phyloP scores from a whole-genome alignment of 2,113 vertebrate species.

The Engystomops pustulosus region DNA sequence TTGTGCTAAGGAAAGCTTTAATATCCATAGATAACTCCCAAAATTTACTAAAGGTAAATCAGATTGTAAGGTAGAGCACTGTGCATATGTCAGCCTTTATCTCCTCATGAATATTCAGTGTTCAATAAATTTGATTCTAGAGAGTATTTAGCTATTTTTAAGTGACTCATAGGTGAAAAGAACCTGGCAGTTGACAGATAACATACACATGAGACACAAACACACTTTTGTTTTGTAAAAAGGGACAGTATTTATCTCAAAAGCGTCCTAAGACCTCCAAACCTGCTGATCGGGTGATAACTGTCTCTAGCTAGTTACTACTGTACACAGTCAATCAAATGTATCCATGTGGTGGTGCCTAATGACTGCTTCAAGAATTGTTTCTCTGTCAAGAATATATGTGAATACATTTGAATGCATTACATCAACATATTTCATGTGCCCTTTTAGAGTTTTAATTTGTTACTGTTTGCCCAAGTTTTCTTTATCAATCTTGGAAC shows the following conservation, averaged over 20 bases:
- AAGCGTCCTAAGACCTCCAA: neutral
- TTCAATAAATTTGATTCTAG: neutral
- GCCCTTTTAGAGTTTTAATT: too few species aligned
- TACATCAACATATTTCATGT: neutral
- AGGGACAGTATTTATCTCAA: neutral
- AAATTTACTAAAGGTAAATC: too few species aligned
- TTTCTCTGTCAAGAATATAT: neutral
- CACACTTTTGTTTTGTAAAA: neutral
- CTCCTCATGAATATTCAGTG: neutral
- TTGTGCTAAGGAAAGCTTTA: neutral
- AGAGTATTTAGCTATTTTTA: too few species aligned
- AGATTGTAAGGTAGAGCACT: neutral
- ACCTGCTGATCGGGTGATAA: neutral
- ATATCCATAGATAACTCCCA: too few species aligned
- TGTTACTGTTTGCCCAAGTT: too few species aligned
- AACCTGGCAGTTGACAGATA: neutral
- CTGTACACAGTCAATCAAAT: neutral
- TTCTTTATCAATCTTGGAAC: too few species aligned
- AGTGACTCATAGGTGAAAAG: too few species aligned
- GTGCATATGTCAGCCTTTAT: neutral
- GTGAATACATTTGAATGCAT: neutral
- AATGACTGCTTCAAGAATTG: neutral
- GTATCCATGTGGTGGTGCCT: neutral
- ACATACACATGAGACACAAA: neutral
- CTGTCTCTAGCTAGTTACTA: neutral